These are phyloP conservation scores for Sinocyclocheilus anshuiensis DNA, from an alignment of 2,113 vertebrate species.

Conservation along the genomic window DNA sequence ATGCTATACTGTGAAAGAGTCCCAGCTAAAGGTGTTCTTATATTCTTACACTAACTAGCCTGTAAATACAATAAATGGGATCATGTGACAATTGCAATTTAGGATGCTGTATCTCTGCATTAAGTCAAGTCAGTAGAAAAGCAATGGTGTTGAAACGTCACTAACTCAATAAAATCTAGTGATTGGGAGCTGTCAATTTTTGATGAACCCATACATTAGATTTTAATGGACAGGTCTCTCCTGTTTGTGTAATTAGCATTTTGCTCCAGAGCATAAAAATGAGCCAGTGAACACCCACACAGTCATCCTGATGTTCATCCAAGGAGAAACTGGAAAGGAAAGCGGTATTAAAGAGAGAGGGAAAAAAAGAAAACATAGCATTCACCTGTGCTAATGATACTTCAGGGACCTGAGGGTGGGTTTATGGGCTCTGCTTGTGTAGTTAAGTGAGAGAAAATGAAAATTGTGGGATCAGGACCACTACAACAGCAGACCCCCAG, in stretches of 20 bases:
- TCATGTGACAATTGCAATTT: neutral
- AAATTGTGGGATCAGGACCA: conserved; percentile 18
- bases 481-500: conserved; percentile 37
- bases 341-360: neutral
- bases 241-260: conserved; percentile 19
- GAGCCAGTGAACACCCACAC: conserved; percentile 4
- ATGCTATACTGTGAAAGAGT: neutral
- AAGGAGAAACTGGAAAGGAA: conserved; percentile 16
- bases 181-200: conserved; percentile 11
- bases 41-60: neutral
- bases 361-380: neutral
- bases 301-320: conserved; percentile 28
- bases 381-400: conserved; percentile 30
- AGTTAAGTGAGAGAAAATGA: neutral
- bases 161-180: neutral
- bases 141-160: neutral
- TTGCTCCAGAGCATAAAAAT: neutral
- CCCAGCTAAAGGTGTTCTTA: neutral
- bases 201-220: neutral
- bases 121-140: neutral
- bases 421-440: neutral
- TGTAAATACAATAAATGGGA: neutral
- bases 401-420: neutral
- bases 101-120: neutral
- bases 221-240: conserved; percentile 1